Percentiles rank a stretch among this genome's conserved stretches.
phyloP scores from a whole-genome alignment of 2,113 vertebrate genomes.

The Cacatua alba region DNA sequence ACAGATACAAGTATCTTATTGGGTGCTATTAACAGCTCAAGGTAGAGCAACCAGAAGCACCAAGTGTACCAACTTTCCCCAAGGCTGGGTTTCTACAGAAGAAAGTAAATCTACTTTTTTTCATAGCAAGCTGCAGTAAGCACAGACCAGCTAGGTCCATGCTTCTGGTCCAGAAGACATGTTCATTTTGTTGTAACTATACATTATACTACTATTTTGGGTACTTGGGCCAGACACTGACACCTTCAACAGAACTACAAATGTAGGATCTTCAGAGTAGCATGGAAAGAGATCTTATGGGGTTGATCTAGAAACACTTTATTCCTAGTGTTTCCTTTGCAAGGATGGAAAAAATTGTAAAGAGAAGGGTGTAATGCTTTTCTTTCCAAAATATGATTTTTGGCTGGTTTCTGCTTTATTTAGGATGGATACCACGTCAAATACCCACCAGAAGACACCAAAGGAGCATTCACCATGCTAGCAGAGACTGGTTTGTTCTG shows the following conservation, averaged over 20 bases:
- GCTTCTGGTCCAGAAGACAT: not conserved
- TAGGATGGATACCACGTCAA: not conserved
- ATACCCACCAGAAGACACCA: not conserved
- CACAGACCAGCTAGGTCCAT: not conserved
- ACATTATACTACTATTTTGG: not conserved
- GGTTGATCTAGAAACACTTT: not conserved
- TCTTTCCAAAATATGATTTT: not conserved
- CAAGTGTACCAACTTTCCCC: not conserved
- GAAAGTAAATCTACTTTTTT: not conserved
- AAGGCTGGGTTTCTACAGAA: not conserved
- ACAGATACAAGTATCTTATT: not conserved
- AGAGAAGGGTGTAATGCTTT: not conserved
- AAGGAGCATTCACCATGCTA: not conserved
- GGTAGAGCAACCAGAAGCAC: not conserved
- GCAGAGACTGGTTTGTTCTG: not conserved
- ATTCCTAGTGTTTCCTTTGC: not conserved
- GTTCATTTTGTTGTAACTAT: not conserved
- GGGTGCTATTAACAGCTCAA: not conserved
- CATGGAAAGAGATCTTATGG: not conserved
- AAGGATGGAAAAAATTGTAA: not conserved
- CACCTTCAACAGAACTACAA: not conserved
- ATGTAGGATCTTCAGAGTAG: not conserved
- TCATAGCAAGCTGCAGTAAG: not conserved
- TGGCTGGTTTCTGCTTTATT: not conserved
- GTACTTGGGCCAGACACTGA: not conserved